Conservation (phyloP, 2,113 vertebrate genomes). For the Paracyprichromis sp. region DNA sequence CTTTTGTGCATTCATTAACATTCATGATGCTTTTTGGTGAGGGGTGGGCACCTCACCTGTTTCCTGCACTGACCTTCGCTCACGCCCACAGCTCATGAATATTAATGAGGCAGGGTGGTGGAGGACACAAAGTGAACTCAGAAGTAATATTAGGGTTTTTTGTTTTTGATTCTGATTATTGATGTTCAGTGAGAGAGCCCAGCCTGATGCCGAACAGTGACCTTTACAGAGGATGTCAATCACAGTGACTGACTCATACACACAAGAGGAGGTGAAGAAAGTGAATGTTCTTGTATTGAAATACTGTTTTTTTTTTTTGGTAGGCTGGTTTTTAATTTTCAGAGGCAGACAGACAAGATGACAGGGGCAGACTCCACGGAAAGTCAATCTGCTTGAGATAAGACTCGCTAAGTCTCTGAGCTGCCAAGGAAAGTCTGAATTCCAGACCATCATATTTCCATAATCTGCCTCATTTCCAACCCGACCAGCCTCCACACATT, state of each 20-base stretch:
- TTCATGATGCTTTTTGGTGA: slow-evolving; percentile 9
- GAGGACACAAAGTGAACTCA: neutral
- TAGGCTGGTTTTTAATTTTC: neutral
- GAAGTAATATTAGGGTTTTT: neutral
- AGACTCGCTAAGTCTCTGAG: slow-evolving; percentile 20
- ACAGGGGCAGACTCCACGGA: neutral
- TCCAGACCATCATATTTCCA: slow-evolving; percentile 42
- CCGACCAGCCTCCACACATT: neutral
- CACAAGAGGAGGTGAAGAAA: neutral
- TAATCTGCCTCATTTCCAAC: slow-evolving; percentile 43
- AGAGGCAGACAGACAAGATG: neutral
- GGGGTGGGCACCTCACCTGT: neutral
- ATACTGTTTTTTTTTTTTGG: neutral
- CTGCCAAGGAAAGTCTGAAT: neutral
- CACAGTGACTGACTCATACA: neutral
- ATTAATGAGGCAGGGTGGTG: neutral
- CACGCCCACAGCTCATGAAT: slow-evolving; percentile 26
- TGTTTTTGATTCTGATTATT: neutral
- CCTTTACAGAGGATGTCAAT: slow-evolving; percentile 9
- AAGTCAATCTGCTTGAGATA: slow-evolving; percentile 28
- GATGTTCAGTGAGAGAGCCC: neutral
- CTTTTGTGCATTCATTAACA: slow-evolving; percentile 24
- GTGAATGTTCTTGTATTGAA: neutral
- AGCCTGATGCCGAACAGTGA: neutral
- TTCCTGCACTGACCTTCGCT: slow-evolving; percentile 15